These are phyloP conservation scores for Urocolius indicus DNA, from an alignment of 2,113 vertebrate genomes.

Conservation along the genomic window DNA sequence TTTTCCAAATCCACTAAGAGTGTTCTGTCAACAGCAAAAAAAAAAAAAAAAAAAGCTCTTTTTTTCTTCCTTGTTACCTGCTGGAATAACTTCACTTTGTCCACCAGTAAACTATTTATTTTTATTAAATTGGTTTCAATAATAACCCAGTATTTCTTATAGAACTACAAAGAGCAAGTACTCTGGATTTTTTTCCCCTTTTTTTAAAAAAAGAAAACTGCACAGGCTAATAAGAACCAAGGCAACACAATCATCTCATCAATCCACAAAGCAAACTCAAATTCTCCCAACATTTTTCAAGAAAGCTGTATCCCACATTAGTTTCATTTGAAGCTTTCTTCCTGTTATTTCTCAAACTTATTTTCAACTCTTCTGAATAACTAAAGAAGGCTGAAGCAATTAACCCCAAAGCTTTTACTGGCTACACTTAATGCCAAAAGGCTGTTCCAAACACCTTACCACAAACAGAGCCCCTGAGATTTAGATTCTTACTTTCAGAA, in stretches of 20 bases:
- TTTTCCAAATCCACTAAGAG: conserved; percentile 9
- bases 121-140: neutral
- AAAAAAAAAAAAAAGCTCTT: neutral
- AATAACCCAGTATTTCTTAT: neutral
- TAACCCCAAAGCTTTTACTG: neutral
- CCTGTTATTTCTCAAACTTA: too few species aligned
- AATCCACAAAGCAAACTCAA: neutral
- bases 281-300: neutral
- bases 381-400: neutral
- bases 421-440: neutral
- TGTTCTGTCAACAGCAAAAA: neutral
- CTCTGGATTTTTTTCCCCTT: neutral
- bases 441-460: neutral
- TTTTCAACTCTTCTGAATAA: too few species aligned
- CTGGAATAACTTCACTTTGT: neutral
- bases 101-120: neutral
- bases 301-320: neutral
- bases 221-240: neutral
- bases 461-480: neutral
- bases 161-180: neutral
- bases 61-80: neutral
- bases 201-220: neutral
- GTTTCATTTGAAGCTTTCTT: too few species aligned
- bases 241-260: neutral
- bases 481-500: neutral